Evolutionary conservation across 2,797 vertebrate species (phyloP), one percentile per base, ranked within the genome.

Genomic region (Fistularia commersonii): DNA sequence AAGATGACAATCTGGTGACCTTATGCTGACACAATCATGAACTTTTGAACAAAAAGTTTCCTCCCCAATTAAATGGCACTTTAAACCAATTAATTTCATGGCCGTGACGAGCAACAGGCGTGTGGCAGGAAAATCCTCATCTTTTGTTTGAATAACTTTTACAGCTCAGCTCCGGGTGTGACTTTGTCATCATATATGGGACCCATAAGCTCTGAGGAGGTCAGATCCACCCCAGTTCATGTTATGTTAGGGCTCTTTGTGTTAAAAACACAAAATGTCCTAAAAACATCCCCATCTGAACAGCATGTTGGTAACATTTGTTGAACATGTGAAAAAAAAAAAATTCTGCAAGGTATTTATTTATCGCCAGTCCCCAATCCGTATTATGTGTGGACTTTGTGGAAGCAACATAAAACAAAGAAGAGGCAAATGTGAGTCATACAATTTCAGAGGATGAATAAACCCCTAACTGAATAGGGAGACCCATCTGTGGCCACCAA

Each of bases 41-140:
- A 53, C 54, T 45, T 60, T 55, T 32, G 51, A 33, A 39, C 53
- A 51, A 11, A 54, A 54, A 15, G n/a, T 8, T 56, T 50, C 36
- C 41, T 14, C 8, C 1, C 7, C 49, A 61, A 63, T 79, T 72
- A 71, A 74, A 77, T 54, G n/a, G 2, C 59, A 50, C 80, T 74
- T 54, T 50, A 54, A 61, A 42, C 72, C 72, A 74, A 72, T 84
- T 56, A 86, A 82, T 41, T 72, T 65, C 82, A 80, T 1, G 10
- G 58, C 74, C 75, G 43, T 87, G 75, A 80, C 73, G 49, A 39
- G 43, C 34, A 41, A 43, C 35, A 62, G n/a, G n/a, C n/a, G n/a
- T n/a, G n/a, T n/a, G n/a, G 64, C 50, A 59, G 78, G 80, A 82
- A 85, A 84, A 78, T 80, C 56, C 49, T 79, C 68, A 63, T 80